Evolutionary conservation across 2,797 vertebrate genomes (phyloP).

Genomic region (Meriones psammophilus): DNA sequence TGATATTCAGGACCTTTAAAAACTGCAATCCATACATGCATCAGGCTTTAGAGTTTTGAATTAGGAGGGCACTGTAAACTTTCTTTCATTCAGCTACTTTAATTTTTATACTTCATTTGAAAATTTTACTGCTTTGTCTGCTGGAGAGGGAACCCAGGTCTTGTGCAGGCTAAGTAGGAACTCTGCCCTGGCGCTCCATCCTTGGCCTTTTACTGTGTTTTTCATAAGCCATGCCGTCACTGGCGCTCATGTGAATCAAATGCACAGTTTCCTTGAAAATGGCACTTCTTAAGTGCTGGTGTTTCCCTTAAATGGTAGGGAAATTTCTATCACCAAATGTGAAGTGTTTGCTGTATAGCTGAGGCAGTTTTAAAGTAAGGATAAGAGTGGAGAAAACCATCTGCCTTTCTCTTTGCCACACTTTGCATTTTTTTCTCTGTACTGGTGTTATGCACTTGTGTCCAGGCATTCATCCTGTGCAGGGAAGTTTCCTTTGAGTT

Average conservation of each 20-base stretch:
- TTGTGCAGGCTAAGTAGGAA: background rate
- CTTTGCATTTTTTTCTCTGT: background rate
- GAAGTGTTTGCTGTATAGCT: background rate
- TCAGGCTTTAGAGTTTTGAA: conserved; percentile 53
- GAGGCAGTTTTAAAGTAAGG: conserved; percentile 6
- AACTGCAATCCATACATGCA: background rate
- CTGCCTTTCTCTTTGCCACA: background rate
- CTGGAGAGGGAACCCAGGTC: background rate
- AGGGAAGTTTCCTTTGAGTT: background rate
- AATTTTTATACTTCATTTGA: conserved; percentile 47
- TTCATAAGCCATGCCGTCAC: background rate
- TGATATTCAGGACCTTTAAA: conserved; percentile 11
- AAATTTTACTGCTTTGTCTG: background rate
- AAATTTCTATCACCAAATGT: conserved; percentile 41
- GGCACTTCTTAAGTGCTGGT: background rate
- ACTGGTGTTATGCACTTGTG: background rate
- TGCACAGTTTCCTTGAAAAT: background rate
- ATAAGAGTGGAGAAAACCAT: background rate
- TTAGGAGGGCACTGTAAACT: conserved; percentile 50
- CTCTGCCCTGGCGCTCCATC: background rate
- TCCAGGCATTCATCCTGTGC: background rate
- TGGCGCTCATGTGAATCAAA: background rate
- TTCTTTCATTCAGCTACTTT: conserved; percentile 60
- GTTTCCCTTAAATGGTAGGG: conserved; percentile 9
- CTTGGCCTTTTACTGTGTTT: background rate